Conservation (phyloP, 2,797 vertebrate species). For the Meriones psammophilus region DNA sequence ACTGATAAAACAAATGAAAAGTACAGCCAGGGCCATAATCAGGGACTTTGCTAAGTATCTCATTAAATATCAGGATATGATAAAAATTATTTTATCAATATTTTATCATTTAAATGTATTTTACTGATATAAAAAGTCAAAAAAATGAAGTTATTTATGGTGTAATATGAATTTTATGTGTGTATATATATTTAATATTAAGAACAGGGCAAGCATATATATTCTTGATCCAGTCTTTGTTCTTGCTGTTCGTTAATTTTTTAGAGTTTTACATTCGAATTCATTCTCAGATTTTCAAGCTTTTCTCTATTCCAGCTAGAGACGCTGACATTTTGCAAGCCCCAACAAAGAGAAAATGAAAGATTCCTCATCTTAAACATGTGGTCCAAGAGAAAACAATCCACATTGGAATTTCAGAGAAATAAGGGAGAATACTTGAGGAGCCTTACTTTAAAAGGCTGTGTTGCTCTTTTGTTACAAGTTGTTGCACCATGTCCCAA, state of each 20-base stretch:
- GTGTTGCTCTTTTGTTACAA: background rate
- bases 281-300: background rate
- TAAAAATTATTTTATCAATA: background rate
- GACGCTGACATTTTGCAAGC: background rate
- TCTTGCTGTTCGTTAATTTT: background rate
- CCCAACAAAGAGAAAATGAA: background rate
- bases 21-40: background rate
- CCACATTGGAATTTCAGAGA: constrained; percentile 30
- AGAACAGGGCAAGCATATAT: background rate
- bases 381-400: background rate
- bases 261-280: background rate
- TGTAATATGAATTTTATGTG: background rate
- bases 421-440: background rate
- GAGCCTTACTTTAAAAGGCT: background rate
- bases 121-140: background rate
- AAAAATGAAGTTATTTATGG: no score
- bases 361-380: background rate
- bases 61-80: background rate
- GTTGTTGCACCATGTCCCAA: background rate
- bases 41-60: background rate
- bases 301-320: background rate
- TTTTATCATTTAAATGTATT: background rate
- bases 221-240: background rate
- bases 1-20: background rate
- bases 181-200: background rate